phyloP scores from a whole-genome alignment of 2,113 vertebrate species.

The Burhinus oedicnemus region DNA sequence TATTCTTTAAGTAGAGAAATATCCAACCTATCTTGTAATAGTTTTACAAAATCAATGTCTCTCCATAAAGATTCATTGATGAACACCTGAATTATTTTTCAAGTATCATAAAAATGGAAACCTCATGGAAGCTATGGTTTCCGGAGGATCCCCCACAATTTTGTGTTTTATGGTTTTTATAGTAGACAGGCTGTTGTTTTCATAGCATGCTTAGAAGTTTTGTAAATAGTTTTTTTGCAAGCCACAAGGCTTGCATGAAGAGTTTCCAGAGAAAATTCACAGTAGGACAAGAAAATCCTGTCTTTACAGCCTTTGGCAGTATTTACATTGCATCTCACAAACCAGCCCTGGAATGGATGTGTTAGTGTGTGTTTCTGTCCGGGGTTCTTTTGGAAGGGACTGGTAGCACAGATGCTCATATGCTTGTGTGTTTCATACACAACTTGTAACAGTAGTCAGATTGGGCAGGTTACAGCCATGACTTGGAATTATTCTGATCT shows the following conservation, averaged over 20 bases:
- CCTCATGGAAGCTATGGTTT: background rate
- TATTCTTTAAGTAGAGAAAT: background rate
- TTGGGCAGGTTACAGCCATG: background rate
- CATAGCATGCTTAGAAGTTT: background rate
- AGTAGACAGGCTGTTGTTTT: background rate
- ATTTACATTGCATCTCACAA: background rate
- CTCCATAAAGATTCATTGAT: background rate
- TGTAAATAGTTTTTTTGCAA: background rate
- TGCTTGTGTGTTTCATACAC: background rate
- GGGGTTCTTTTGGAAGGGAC: background rate
- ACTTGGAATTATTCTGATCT: rapidly evolving
- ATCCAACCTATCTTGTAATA: background rate
- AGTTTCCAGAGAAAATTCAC: background rate
- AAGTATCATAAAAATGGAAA: background rate
- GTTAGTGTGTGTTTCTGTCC: background rate
- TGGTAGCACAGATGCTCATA: background rate
- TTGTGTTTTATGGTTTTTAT: background rate
- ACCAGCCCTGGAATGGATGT: background rate
- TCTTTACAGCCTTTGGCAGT: background rate
- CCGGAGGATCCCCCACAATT: background rate
- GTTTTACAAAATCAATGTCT: background rate
- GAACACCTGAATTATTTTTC: background rate
- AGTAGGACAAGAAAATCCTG: background rate
- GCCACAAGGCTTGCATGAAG: background rate
- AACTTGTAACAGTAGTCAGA: background rate